These are phyloP conservation scores for Lepidotrigona ventralis DNA, from an alignment of 1,140 invertebrate genomes.

Conservation along the genomic window DNA sequence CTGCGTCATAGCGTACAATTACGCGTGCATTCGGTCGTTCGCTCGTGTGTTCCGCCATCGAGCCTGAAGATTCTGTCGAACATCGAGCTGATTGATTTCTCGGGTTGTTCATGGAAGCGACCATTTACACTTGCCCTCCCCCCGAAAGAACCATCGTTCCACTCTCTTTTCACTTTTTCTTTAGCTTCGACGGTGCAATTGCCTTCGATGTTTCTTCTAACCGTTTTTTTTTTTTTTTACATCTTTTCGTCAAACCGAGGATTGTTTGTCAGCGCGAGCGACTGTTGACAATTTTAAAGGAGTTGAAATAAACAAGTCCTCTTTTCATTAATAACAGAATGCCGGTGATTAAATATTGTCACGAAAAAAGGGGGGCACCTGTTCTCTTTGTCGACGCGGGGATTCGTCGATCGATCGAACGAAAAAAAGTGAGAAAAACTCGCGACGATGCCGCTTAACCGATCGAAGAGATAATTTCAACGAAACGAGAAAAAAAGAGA, in stretches of 20 bases:
- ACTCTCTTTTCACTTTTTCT: neutral
- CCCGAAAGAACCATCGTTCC: neutral
- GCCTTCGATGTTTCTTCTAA: neutral
- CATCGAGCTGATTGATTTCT: neutral
- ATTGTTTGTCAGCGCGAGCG: neutral
- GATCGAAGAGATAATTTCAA: neutral
- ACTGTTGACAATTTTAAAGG: neutral
- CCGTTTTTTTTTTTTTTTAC: neutral
- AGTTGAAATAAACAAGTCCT: neutral
- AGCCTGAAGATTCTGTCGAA: neutral
- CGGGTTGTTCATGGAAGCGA: neutral
- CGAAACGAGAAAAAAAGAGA: neutral
- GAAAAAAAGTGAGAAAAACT: neutral
- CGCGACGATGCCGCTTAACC: neutral
- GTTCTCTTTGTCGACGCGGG: neutral
- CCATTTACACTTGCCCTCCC: neutral
- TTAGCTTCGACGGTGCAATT: neutral
- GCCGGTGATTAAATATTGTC: neutral
- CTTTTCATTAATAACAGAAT: neutral
- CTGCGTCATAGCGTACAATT: conserved; percentile 27
- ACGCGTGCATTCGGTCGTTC: conserved; percentile 13
- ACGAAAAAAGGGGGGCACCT: neutral
- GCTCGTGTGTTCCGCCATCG: neutral
- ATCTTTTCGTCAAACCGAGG: neutral
- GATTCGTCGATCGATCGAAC: neutral